Evolutionary conservation across 2,797 vertebrate species (phyloP), one percentile per base, ranked within the genome.

Genomic region (Anabas testudineus): DNA sequence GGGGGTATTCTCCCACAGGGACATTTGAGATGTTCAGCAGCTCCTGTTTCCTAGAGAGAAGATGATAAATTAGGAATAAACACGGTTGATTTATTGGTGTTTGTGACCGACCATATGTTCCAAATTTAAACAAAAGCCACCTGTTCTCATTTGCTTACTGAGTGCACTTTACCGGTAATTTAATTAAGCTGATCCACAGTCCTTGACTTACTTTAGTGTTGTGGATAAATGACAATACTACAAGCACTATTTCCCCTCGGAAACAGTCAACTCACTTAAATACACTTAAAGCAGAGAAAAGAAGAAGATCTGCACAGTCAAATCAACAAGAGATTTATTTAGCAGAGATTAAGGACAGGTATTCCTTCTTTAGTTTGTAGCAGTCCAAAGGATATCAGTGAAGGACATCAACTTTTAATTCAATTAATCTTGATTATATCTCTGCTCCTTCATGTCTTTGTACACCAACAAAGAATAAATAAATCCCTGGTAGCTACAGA

Each of bases 41-140:
- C 90, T 99, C 97, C 88, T 99, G 97, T 74, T 97, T 99, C 97
- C 97, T 99, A 91, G 2, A 82, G 55, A 71, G 56, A 67, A 37
- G 30, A 79, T 37, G 18, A 73, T 21, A 63, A 52, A 64, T 1
- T 10, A 37, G 1, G 15, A 57, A 42, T 16, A 32, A 58, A 63
- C 26, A 49, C 36, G 2, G 22, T 47, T 56, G 34, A 55, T 57
- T 56, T 15, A 63, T 42, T 68, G 39, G 69, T 19, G 19, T 26
- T 42, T 8, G n/a, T 46, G 34, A 45, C 48, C 4, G 41, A 4
- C 10, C 16, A 49, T 66, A 43, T 39, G 32, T 22, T 49, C 13
- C 10, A 67, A 28, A 64, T 57, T 48, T 57, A 22, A 45, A 22
- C 22, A 74, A 65, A 80, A 62, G 66, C 71, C 67, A 54, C 21